These are phyloP conservation scores for Trachelus stipa DNA, from an alignment of 2,888 invertebrate species.

Conservation along the genomic window DNA sequence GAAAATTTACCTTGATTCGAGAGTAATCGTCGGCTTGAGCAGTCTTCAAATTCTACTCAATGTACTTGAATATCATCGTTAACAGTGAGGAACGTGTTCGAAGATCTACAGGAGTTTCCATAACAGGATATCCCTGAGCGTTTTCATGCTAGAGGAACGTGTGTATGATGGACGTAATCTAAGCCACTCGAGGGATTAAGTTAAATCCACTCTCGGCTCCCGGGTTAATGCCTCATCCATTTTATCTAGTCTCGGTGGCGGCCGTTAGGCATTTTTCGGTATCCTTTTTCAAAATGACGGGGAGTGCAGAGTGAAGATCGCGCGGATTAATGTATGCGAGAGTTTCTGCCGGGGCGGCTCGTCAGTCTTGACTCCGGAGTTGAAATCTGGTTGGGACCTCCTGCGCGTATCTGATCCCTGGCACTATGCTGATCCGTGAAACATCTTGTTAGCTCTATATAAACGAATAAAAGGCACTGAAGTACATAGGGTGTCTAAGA, in stretches of 20 bases:
- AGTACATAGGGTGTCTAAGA: background rate
- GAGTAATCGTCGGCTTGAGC: background rate
- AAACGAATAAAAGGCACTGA: constrained; percentile 42
- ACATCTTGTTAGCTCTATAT: constrained; percentile 60
- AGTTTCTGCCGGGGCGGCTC: constrained; percentile 55
- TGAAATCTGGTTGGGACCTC: constrained; percentile 55
- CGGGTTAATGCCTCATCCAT: background rate
- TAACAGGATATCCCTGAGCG: background rate
- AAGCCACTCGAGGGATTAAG: background rate
- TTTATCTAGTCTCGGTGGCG: background rate
- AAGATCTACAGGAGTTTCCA: background rate
- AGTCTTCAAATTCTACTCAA: background rate
- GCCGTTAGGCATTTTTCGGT: background rate
- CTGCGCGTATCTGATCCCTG: constrained; percentile 56
- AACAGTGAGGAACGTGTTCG: background rate
- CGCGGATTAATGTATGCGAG: constrained; percentile 55
- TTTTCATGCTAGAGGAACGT: background rate
- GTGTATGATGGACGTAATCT: background rate
- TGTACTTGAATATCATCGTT: background rate
- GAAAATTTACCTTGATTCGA: background rate
- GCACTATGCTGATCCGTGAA: constrained; percentile 60
- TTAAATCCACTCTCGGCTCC: background rate
- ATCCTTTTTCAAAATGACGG: background rate
- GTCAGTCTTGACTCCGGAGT: constrained; percentile 41
- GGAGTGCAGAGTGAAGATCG: background rate